A percentile compares a stretch with the other conserved stretches of the same genome.
Conservation (phyloP, 2,797 vertebrate species). For the Sebastes diploproa region DNA sequence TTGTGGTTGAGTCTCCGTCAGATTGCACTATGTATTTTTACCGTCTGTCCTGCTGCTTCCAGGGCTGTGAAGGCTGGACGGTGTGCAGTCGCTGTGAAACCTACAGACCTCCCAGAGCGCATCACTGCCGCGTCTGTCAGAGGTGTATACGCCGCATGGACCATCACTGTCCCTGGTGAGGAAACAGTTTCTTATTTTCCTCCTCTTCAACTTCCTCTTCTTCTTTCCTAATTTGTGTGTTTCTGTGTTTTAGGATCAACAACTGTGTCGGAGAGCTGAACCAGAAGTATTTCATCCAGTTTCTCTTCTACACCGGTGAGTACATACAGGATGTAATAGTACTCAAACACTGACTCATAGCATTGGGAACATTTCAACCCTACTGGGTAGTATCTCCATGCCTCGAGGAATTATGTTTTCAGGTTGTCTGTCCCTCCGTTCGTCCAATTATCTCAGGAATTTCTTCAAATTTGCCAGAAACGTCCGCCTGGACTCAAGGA, state of each 20-base stretch:
- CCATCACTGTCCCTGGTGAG: constrained; percentile 88
- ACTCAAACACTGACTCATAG: no score
- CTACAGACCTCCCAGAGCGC: constrained; percentile 83
- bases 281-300: constrained; percentile 90
- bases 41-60: background rate
- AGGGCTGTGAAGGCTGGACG: constrained; percentile 87
- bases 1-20: background rate
- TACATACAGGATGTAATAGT: no score
- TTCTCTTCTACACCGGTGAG: constrained; percentile 87
- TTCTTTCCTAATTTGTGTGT: background rate
- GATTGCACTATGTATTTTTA: background rate
- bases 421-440: no score
- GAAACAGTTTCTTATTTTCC: background rate
- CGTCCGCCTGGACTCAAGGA: no score
- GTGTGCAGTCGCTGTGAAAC: constrained; percentile 87
- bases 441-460: no score
- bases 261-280: constrained; percentile 88
- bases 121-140: constrained; percentile 85
- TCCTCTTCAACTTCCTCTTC: background rate
- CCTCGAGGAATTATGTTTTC: no score
- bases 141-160: constrained; percentile 87
- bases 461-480: no score
- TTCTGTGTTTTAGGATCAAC: constrained; percentile 82
- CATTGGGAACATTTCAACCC: no score
- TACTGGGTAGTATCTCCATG: no score